phyloP scores from a whole-genome alignment of 2,888 invertebrate genomes.

The Rhamphomyia laevipes region DNA sequence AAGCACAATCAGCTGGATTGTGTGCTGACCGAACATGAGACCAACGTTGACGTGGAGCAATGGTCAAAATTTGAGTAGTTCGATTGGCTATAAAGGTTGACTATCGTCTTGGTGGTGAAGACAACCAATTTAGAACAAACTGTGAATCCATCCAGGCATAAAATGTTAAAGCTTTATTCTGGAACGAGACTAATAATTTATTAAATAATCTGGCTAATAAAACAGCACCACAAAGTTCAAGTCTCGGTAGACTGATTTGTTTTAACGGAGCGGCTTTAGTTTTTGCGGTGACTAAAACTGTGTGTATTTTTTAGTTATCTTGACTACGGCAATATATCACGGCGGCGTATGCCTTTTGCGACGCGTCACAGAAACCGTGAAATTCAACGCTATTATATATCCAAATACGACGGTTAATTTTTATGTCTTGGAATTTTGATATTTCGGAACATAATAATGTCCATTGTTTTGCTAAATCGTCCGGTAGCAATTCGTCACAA shows the following conservation, averaged over 20 bases:
- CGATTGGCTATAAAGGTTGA: constrained; percentile 13
- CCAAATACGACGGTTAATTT: no score
- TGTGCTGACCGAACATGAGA: constrained; percentile 10
- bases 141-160: constrained; percentile 21
- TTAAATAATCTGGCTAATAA: constrained; percentile 1
- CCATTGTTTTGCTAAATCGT: not conserved
- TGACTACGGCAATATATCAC: no score
- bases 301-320: no score
- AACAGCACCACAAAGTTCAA: constrained; percentile 10
- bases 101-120: constrained; percentile 12
- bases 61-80: constrained; percentile 12
- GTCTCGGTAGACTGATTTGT: constrained; percentile 8
- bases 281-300: no score
- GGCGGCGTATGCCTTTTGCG: constrained; percentile 12
- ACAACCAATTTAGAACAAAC: constrained; percentile 22
- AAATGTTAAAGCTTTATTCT: not conserved
- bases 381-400: no score
- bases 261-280: no score
- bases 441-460: not conserved
- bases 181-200: no score
- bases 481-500: not conserved
- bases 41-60: constrained; percentile 10
- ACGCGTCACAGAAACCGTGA: constrained; percentile 6
- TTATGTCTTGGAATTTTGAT: no score
- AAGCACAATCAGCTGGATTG: constrained; percentile 17